Conservation (phyloP, 2,797 vertebrate species). For the Amphiprion clarkii region DNA sequence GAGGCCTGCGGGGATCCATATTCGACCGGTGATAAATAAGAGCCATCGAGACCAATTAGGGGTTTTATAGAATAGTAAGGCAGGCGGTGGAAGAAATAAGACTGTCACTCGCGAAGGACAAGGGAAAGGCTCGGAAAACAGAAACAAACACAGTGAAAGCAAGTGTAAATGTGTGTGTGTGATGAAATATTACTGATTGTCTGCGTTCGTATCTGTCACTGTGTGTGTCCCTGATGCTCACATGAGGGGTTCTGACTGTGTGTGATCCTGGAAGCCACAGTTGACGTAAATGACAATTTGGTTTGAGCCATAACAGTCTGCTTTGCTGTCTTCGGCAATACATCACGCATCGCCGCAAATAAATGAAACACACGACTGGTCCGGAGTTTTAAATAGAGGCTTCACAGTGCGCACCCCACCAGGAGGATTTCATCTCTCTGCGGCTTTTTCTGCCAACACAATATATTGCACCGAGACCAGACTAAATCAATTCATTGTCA, state of each 20-base stretch:
- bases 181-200: conserved; percentile 13
- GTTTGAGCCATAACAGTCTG: conserved; percentile 52
- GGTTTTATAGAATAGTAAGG: conserved; percentile 71
- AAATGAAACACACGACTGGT: conserved; percentile 49
- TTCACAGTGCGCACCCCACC: conserved; percentile 40
- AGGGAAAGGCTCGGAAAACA: conserved; percentile 14
- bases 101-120: conserved; percentile 65
- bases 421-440: conserved; percentile 53
- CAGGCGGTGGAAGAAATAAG: conserved; percentile 70
- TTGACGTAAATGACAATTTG: conserved; percentile 70
- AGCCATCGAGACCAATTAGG: conserved; percentile 77
- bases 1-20: conserved; percentile 70
- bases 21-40: conserved; percentile 76
- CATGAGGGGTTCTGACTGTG: conserved; percentile 38
- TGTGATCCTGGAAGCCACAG: conserved; percentile 67
- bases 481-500: conserved; percentile 26
- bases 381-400: conserved; percentile 41
- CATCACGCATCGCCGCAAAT: conserved; percentile 68
- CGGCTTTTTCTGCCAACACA: conserved; percentile 40
- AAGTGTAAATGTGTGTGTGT: conserved; percentile 23
- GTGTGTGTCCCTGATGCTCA: conserved; percentile 39
- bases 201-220: conserved; percentile 23
- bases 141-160: conserved; percentile 15
- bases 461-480: conserved; percentile 18
- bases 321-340: conserved; percentile 62